Evolutionary conservation across 2,797 vertebrate species (phyloP).

Genomic region (Neomorphus geoffroyi): DNA sequence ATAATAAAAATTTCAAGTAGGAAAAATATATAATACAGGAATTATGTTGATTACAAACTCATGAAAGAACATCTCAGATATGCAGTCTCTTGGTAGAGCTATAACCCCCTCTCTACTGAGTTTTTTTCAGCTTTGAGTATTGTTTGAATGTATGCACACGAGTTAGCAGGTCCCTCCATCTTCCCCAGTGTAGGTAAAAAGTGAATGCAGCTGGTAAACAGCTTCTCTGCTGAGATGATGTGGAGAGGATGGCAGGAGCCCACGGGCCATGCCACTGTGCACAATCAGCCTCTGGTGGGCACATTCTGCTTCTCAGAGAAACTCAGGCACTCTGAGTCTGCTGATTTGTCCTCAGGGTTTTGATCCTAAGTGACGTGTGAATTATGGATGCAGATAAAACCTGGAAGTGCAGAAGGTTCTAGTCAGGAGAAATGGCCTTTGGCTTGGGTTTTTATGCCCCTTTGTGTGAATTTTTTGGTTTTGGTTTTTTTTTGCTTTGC

Average conservation of each 20-base stretch:
- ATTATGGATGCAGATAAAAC: not conserved
- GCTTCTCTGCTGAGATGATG: not conserved
- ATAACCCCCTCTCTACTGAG: not conserved
- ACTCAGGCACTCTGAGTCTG: not conserved
- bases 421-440: not conserved
- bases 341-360: not conserved
- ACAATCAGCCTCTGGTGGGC: not conserved
- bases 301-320: not conserved
- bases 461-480: not conserved
- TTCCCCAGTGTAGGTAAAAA: not conserved
- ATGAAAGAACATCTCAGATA: not conserved
- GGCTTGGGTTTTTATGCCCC: not conserved
- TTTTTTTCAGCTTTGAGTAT: not conserved
- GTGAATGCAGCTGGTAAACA: not conserved
- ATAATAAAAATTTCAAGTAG: not conserved
- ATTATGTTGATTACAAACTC: not conserved
- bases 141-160: not conserved
- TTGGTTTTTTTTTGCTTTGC: no score
- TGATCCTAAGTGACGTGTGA: not conserved
- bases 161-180: not conserved
- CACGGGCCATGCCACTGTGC: not conserved
- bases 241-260: not conserved
- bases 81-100: not conserved
- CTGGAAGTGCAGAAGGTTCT: not conserved
- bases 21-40: not conserved